Conservation (phyloP, 2,113 vertebrate species). For the Scytalopus superciliaris region DNA sequence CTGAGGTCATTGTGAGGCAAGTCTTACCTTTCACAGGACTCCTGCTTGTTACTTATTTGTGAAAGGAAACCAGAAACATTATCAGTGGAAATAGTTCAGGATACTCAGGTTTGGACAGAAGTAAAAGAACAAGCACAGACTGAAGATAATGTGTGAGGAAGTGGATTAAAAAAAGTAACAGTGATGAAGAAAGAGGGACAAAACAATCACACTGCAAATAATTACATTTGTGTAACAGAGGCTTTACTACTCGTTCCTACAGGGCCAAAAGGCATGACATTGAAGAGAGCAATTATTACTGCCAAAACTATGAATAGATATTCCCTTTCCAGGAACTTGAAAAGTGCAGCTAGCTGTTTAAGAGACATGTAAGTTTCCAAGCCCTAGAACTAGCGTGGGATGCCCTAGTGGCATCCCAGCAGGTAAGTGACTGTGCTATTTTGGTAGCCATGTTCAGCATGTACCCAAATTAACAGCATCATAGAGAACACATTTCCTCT, state of each 20-base stretch:
- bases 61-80: not conserved
- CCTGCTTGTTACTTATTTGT: not conserved
- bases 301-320: not conserved
- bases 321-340: not conserved
- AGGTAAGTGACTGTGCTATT: slow-evolving; percentile 14
- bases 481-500: not conserved
- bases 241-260: not conserved
- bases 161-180: not conserved
- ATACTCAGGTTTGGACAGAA: not conserved
- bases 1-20: not conserved
- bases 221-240: not conserved
- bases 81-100: not conserved
- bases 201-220: accelerated
- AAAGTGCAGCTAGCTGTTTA: slow-evolving; percentile 4
- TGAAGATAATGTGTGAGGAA: not conserved
- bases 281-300: not conserved
- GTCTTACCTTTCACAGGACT: not conserved
- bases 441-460: not conserved
- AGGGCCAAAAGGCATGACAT: not conserved
- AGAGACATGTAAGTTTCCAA: not conserved
- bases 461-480: not conserved
- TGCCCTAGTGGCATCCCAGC: not conserved
- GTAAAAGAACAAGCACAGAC: not conserved
- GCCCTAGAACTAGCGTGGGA: not conserved
- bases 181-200: not conserved